Conservation (phyloP, 1,140 invertebrate species). For the Gryllus bimaculatus region DNA sequence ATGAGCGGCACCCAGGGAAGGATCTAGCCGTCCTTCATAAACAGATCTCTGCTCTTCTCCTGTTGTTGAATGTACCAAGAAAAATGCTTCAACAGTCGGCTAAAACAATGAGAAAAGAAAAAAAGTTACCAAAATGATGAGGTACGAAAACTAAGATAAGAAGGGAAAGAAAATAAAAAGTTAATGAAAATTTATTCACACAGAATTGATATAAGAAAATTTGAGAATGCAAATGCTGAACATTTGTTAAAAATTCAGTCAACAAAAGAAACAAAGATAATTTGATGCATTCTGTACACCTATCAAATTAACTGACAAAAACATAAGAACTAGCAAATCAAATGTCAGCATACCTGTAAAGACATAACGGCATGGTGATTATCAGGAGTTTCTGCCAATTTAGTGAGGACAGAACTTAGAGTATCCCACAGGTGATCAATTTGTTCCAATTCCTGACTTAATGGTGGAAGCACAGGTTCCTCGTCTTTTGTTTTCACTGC, state of each 20-base stretch:
- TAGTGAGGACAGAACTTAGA: conserved; percentile 69
- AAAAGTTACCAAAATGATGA: neutral
- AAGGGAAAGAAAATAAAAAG: too few species aligned
- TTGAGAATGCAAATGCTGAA: too few species aligned
- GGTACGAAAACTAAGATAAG: conserved; percentile 2
- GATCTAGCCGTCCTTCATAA: neutral
- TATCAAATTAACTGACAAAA: too few species aligned
- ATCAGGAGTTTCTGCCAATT: conserved; percentile 80
- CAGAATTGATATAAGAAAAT: too few species aligned
- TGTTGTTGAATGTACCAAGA: conserved; percentile 72
- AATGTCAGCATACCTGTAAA: conserved; percentile 46
- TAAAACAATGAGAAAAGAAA: conserved; percentile 36
- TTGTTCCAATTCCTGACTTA: conserved; percentile 60
- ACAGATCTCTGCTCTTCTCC: conserved; percentile 10
- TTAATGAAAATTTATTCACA: too few species aligned
- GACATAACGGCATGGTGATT: conserved; percentile 81
- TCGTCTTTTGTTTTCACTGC: conserved; percentile 25
- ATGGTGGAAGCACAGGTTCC: conserved; percentile 40
- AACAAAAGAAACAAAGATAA: too few species aligned
- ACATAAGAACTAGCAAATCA: too few species aligned
- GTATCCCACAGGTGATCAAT: conserved; percentile 71
- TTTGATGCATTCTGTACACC: too few species aligned
- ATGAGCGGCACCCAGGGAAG: neutral
- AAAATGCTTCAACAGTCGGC: conserved; percentile 87
- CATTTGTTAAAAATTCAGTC: too few species aligned